Base-by-base conservation (phyloP, 2,797 vertebrate genomes). In the Sebastes taczanowskii region DNA sequence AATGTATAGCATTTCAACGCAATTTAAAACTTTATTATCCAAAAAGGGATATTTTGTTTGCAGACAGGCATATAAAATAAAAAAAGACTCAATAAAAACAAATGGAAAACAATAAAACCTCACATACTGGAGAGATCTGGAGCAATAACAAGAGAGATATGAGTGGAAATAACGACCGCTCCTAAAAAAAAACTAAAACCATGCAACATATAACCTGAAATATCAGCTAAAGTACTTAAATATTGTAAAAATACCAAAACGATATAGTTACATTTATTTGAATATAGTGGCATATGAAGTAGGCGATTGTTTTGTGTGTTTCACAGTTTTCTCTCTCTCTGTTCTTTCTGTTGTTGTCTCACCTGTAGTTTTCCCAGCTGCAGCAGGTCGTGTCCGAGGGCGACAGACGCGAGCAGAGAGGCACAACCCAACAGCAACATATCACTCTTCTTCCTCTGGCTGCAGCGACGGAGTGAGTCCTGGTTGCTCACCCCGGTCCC, bases 331-430 rank as follows among this genome's bases (percentile, higher is more conserved):
- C 16, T 18, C 42, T 46, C 42, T 46, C 42, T 18, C 14, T 46
- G 42, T 46, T n/a, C 49, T 52, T 52, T 30, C 6, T 25, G 23
- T 32, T 16, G 29, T n/a, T 38, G 25, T n/a, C 83, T 77, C 58
- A 96, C 93, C 84, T 97, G 96, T 3, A 94, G 86, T 27, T 90
- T 94, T 7, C 97, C 96, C 62, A 96, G 91, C 83, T 96, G 96
- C 1, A 95, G 84, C 77, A 98, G 91, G 74, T 97, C 97, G 0
- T 94, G 94, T 1, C 97, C 97, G 6, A 98, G 92, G 8, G 90
- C 97, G 16, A 98, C 95, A 0, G 97, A 95, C 0, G 97, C 95
- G n/a, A 98, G 93, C 75, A 98, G 77, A n/a, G 96, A 95, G 35
- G 97, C 96, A 0, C 97, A 98, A 53, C 97, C 93, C 83, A 98